phyloP scores from a whole-genome alignment of 1,140 invertebrate genomes.

The Hermetia illucens region DNA sequence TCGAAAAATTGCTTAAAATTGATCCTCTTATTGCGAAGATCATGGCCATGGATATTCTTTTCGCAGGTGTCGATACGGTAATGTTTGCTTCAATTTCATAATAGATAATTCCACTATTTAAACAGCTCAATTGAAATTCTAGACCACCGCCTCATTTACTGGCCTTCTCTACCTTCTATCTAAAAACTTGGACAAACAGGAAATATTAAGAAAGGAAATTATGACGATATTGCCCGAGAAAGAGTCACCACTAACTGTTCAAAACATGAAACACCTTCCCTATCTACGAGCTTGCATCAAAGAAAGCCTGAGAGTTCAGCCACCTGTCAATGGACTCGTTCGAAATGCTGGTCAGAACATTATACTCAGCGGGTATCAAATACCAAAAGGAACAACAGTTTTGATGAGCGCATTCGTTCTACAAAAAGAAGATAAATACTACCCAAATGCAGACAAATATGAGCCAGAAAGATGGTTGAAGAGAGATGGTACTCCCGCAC shows the following conservation, averaged over 20 bases:
- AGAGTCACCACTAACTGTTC: slow-evolving; percentile 34
- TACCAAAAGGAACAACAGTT: slow-evolving; percentile 44
- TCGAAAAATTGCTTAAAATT: slow-evolving; percentile 30
- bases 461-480: slow-evolving; percentile 58
- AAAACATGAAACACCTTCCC: slow-evolving; percentile 36
- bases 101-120: too few species aligned
- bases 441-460: slow-evolving; percentile 46
- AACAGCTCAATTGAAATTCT: too few species aligned
- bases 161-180: slow-evolving; percentile 34
- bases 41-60: slow-evolving; percentile 30
- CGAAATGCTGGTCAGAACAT: slow-evolving; percentile 34
- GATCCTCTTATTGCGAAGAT: slow-evolving; percentile 31
- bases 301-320: slow-evolving; percentile 40
- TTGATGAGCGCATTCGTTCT: too few species aligned
- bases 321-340: slow-evolving; percentile 33
- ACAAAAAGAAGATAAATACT: slow-evolving; percentile 32
- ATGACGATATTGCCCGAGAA: slow-evolving; percentile 34
- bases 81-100: too few species aligned
- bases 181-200: slow-evolving; percentile 56
- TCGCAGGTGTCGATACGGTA: slow-evolving; percentile 29
- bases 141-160: slow-evolving; percentile 13
- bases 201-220: slow-evolving; percentile 54
- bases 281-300: slow-evolving; percentile 51
- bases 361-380: slow-evolving; percentile 37
- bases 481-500: slow-evolving; percentile 9